Evolutionary conservation across 1,140 invertebrate species (phyloP), one percentile per base, ranked within the genome.

Genomic region (Steinernema feltiae): DNA sequence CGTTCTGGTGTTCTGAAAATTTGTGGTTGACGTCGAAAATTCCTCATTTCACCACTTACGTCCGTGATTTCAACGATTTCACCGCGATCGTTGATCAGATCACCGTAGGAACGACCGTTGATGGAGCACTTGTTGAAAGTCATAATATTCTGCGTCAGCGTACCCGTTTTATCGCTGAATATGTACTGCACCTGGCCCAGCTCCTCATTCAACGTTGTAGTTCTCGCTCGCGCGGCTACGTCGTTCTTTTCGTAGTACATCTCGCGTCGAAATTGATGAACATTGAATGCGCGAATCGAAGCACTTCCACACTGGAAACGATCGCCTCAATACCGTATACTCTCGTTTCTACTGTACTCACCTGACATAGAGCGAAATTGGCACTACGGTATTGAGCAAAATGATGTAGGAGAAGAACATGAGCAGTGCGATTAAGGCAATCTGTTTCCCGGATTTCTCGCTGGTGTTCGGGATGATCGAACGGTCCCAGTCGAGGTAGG

Each of bases 341-440:
- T n/a, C n/a, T n/a, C n/a, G n/a, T n/a, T 63, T 74, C 70, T 31
- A 27, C 7, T 15, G 7, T 73, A 82, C 89, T 87, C 86, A 93
- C 93, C 91, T 98, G 82, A 99, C 97, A 89, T 99, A 99, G 48
- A 99, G 90, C 77, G 96, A 99, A 87, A 99, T 99, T 88, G 97
- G 97, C 89, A 99, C 97, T 78, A 99, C 95, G 80, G 97, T 99
- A 89, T 99, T 99, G 82, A 99, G 91, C 78, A 99, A 94, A 86
- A 99, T 99, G 81, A 95, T 94, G 88, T 99, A 99, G 0, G 97
- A 99, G 89, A 99, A 98, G 90, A 99, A 99, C 32, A 97, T 93
- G 32, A 99, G 91, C 73, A 98, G 89, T 73, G 95, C 93, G 82
- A 97, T 98, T 71, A 97, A 92, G 71, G 94, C 74, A 31, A 86